Percentiles rank a stretch among this genome's conserved stretches.
These are phyloP conservation scores for Rhizomys pruinosus DNA, from an alignment of 2,113 vertebrate genomes.

Conservation along the genomic window DNA sequence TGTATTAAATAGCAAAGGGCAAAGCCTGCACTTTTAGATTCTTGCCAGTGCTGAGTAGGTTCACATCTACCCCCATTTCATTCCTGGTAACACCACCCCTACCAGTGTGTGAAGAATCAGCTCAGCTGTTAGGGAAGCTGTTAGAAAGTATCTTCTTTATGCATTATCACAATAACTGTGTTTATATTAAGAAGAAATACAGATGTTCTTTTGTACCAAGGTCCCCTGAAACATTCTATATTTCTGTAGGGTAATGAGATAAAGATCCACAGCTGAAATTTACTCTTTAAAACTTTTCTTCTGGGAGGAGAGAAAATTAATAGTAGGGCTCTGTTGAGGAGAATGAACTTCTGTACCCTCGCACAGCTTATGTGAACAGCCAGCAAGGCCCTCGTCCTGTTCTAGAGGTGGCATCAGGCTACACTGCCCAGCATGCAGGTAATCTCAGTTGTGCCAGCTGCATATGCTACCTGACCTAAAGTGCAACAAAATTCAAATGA, in stretches of 20 bases:
- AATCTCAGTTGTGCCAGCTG: not conserved
- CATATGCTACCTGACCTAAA: not conserved
- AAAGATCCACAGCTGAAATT: conserved; percentile 8
- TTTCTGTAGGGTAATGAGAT: not conserved
- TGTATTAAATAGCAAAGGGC: conserved; percentile 8
- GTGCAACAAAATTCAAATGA: not conserved
- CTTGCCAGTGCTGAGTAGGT: not conserved
- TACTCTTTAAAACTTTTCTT: not conserved
- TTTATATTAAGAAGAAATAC: not conserved
- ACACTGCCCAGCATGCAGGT: not conserved
- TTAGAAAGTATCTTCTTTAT: not conserved
- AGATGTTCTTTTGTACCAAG: not conserved
- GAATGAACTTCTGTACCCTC: not conserved
- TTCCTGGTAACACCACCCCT: not conserved
- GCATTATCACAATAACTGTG: not conserved
- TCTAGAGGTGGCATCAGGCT: not conserved
- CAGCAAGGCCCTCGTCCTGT: not conserved
- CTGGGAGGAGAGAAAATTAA: not conserved
- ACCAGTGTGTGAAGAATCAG: not conserved
- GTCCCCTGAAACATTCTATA: no score
- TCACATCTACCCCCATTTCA: not conserved
- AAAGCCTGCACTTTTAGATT: conserved; percentile 10
- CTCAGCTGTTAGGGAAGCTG: not conserved
- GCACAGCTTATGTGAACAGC: not conserved
- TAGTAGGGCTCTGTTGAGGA: not conserved